Conservation (phyloP, 2,797 vertebrate genomes). For the Sebastolobus alascanus region DNA sequence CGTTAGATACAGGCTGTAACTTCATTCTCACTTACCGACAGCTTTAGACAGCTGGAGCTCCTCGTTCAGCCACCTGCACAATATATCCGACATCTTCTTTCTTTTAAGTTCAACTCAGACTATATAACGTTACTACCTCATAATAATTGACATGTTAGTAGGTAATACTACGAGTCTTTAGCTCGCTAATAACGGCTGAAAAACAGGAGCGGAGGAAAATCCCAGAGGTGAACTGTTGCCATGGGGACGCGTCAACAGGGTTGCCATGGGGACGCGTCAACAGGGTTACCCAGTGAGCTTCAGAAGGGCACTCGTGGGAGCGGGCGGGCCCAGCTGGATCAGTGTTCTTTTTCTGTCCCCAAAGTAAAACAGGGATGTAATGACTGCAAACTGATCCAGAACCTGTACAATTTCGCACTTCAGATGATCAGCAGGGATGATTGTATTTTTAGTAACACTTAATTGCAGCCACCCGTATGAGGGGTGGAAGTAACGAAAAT, state of each 20-base stretch:
- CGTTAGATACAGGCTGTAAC: background rate
- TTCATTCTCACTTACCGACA: conserved; percentile 86
- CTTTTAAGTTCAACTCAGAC: background rate
- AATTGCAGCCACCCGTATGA: background rate
- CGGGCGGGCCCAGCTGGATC: conserved; percentile 24
- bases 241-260: conserved; percentile 61
- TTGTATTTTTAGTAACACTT: conserved; percentile 42
- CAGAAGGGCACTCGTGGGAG: background rate
- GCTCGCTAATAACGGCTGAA: background rate
- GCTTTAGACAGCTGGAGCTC: conserved; percentile 89
- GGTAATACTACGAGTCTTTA: background rate
- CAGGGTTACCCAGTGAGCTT: background rate
- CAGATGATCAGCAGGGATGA: background rate
- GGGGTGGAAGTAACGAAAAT: no score
- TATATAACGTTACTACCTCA: no score
- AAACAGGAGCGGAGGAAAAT: background rate
- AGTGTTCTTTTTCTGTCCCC: background rate
- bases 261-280: conserved; percentile 58
- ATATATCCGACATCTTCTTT: conserved; percentile 88
- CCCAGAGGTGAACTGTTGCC: conserved; percentile 52
- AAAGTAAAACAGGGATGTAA: background rate
- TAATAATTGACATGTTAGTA: background rate
- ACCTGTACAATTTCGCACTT: background rate
- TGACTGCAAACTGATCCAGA: conserved; percentile 28
- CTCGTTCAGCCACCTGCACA: conserved; percentile 93